Percentiles rank a stretch among this genome's conserved stretches.
These are phyloP conservation scores for Morbakka virulenta DNA, from an alignment of 30 jellyfish, hydroid and myxozoan species.

Conservation along the genomic window DNA sequence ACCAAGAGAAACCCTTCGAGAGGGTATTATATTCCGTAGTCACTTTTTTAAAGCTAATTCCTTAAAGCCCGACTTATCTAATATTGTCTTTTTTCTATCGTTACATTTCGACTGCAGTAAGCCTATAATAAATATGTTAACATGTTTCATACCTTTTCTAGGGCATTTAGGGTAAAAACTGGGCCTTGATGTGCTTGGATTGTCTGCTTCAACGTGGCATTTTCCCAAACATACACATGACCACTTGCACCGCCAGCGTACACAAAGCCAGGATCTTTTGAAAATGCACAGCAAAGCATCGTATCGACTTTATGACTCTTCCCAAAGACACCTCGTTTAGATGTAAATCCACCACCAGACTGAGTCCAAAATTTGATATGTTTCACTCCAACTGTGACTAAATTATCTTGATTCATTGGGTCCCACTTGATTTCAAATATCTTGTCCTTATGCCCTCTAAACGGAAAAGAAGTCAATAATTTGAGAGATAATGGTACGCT, in stretches of 20 bases:
- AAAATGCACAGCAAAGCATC: slow-evolving; percentile 71
- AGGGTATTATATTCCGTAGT: too few relatives aligned
- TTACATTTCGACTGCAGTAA: too few relatives aligned
- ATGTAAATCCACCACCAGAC: slow-evolving; percentile 94
- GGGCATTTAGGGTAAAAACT: slow-evolving; percentile 86
- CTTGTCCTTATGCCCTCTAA: slow-evolving; percentile 93
- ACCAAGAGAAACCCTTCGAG: too few relatives aligned
- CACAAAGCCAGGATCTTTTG: slow-evolving; percentile 80
- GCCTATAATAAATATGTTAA: too few relatives aligned
- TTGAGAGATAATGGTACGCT: too few relatives aligned
- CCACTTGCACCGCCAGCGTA: slow-evolving; percentile 84
- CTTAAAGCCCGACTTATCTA: too few relatives aligned
- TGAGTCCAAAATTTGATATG: slow-evolving; percentile 93
- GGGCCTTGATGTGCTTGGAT: slow-evolving; percentile 95
- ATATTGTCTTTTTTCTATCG: too few relatives aligned
- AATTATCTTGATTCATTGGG: slow-evolving; percentile 55
- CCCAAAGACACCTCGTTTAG: slow-evolving; percentile 90
- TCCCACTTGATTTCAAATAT: slow-evolving; percentile 92
- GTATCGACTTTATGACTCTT: slow-evolving; percentile 78
- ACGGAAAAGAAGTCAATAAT: too few relatives aligned
- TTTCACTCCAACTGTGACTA: slow-evolving; percentile 91
- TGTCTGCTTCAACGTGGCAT: slow-evolving; percentile 46
- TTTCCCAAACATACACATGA: slow-evolving; percentile 69
- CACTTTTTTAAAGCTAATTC: too few relatives aligned
- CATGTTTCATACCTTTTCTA: slow-evolving; percentile 91